phyloP scores from a whole-genome alignment of 2,888 invertebrate species.

The Synanthedon vespiformis region DNA sequence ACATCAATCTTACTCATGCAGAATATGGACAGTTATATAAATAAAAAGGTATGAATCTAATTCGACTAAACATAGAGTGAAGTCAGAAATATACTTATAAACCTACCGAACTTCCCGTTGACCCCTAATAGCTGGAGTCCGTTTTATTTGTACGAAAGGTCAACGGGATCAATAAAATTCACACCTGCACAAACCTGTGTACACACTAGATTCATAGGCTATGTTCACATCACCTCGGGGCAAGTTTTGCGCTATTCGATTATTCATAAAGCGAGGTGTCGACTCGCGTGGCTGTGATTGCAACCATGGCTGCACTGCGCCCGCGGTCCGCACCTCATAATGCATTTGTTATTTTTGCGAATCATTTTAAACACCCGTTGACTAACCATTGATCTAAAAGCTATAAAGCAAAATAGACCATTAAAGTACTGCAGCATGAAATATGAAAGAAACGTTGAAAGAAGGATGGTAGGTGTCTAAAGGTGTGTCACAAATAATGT shows the following conservation, averaged over 20 bases:
- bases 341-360: not conserved
- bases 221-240: constrained; percentile 26
- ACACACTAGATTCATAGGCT: constrained; percentile 4
- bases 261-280: constrained; percentile 43
- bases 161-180: constrained; percentile 4
- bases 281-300: constrained; percentile 9
- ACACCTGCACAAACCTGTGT: constrained; percentile 7
- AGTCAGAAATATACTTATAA: no score
- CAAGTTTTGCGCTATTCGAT: constrained; percentile 30
- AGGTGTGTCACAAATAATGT: no score
- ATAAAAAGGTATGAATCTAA: no score
- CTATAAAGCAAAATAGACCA: no score
- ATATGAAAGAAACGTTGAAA: no score
- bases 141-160: not conserved
- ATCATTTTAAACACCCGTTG: not conserved
- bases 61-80: no score
- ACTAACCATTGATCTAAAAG: no score
- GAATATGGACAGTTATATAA: no score
- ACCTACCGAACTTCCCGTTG: no score
- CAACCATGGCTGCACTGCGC: not conserved
- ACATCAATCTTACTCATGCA: no score
- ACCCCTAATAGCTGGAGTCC: not conserved
- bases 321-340: not conserved
- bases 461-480: no score
- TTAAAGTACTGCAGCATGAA: no score